These are phyloP conservation scores for Sebastes aleutianus DNA, from an alignment of 2,797 vertebrate genomes.

Conservation along the genomic window DNA sequence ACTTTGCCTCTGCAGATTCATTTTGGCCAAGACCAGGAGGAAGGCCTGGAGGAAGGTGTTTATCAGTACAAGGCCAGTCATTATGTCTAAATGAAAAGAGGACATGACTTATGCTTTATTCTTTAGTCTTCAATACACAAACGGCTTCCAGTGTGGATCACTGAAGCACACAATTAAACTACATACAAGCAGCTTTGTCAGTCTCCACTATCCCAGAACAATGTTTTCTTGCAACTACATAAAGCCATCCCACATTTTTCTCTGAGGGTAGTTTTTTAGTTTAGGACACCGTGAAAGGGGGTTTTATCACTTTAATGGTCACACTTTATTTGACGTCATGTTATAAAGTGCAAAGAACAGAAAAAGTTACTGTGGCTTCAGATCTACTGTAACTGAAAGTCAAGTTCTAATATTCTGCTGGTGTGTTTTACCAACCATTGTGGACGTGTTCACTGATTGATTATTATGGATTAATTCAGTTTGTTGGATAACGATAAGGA, in stretches of 20 bases:
- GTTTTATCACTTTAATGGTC: not conserved
- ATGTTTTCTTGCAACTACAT: not conserved
- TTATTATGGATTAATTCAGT: not conserved
- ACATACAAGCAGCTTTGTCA: constrained; percentile 5
- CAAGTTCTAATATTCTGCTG: not conserved
- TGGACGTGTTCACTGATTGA: not conserved
- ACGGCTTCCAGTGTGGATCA: constrained; percentile 8
- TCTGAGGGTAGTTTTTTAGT: constrained; percentile 4
- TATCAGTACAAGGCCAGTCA: constrained; percentile 31
- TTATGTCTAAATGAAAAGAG: constrained; percentile 39
- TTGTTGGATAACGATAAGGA: no score
- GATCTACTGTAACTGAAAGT: not conserved
- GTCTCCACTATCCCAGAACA: not conserved
- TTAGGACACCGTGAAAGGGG: not conserved
- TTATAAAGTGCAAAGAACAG: not conserved
- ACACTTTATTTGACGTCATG: not conserved
- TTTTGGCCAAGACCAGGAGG: not conserved
- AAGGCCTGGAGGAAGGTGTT: constrained; percentile 43
- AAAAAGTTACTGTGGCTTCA: not conserved
- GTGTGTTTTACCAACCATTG: not conserved
- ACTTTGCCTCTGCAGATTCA: not conserved
- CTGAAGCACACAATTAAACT: constrained; percentile 16
- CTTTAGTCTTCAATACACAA: constrained; percentile 10
- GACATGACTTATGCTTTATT: constrained; percentile 19
- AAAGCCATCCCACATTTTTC: not conserved